Percentiles rank a stretch among this genome's conserved stretches.
Conservation (phyloP, 35 echinoderm and acorn worm genomes). For the Apostichopus californicus region DNA sequence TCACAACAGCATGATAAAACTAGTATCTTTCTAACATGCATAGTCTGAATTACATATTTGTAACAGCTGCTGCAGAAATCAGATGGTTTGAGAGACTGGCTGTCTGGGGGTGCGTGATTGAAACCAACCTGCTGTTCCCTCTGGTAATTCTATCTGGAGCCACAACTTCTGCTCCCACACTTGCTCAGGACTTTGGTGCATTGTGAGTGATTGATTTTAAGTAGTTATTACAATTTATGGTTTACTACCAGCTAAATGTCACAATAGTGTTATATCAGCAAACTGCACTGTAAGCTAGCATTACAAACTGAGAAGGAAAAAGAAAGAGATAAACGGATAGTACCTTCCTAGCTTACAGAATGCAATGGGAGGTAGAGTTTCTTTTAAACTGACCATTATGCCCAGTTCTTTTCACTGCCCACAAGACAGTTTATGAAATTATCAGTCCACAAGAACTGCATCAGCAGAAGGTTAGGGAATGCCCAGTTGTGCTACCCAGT, state of each 20-base stretch:
- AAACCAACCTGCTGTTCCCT: slow-evolving; percentile 84
- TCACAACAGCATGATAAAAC: too few relatives aligned
- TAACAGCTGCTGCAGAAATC: slow-evolving; percentile 94
- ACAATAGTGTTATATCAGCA: not conserved
- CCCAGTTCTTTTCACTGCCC: too few relatives aligned
- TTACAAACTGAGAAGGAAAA: not conserved
- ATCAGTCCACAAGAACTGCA: too few relatives aligned
- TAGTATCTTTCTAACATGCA: too few relatives aligned
- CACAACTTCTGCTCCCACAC: slow-evolving; percentile 66
- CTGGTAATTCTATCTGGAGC: slow-evolving; percentile 90
- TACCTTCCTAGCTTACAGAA: too few relatives aligned
- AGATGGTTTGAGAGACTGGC: slow-evolving; percentile 91
- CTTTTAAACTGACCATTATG: too few relatives aligned
- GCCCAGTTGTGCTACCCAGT: too few relatives aligned
- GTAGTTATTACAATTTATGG: not conserved
- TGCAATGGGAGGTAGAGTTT: too few relatives aligned
- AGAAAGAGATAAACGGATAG: too few relatives aligned
- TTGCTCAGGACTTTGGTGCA: slow-evolving; percentile 75
- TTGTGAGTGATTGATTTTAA: slow-evolving; percentile 71
- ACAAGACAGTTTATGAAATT: too few relatives aligned
- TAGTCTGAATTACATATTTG: not conserved
- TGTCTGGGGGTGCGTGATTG: slow-evolving; percentile 74
- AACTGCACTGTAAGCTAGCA: not conserved
- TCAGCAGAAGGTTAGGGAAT: too few relatives aligned
- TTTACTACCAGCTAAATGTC: not conserved